phyloP scores from a whole-genome alignment of 2,113 vertebrate species.

The Mustela nigripes region DNA sequence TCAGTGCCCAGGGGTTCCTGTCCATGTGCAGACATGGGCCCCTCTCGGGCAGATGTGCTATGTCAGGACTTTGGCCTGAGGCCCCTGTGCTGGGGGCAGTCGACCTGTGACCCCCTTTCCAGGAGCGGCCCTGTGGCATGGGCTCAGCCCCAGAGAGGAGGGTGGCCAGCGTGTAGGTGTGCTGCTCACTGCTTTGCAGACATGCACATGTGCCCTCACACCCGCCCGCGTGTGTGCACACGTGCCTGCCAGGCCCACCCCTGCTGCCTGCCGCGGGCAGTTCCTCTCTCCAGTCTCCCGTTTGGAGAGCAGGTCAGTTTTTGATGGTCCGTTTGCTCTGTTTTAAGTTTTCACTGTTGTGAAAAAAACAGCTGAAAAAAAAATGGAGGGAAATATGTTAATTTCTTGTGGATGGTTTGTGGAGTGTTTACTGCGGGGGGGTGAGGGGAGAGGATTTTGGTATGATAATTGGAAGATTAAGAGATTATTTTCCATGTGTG shows the following conservation, averaged over 20 bases:
- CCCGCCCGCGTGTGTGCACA: constrained; percentile 55
- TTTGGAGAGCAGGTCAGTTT: constrained; percentile 88
- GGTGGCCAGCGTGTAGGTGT: neutral
- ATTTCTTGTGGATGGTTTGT: constrained; percentile 87
- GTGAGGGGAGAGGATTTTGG: constrained; percentile 46
- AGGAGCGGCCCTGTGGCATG: neutral
- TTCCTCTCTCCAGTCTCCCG: constrained; percentile 87
- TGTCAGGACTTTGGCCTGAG: neutral
- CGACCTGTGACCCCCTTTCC: neutral
- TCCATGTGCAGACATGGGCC: neutral
- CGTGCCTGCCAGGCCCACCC: neutral
- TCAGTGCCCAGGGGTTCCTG: neutral
- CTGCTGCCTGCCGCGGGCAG: constrained; percentile 84
- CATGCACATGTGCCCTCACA: neutral
- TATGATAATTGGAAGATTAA: constrained; percentile 80
- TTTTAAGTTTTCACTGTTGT: constrained; percentile 88
- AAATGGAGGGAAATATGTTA: constrained; percentile 88
- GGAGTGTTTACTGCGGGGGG: constrained; percentile 75
- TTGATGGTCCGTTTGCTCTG: constrained; percentile 97
- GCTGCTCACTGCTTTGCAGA: constrained; percentile 25
- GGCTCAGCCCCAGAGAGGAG: neutral
- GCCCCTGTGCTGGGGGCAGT: neutral
- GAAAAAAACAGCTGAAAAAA: constrained; percentile 83
- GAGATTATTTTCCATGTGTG: constrained; percentile 77
- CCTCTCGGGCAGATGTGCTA: neutral